phyloP scores from a whole-genome alignment of 2,888 invertebrate genomes.

The Chelonus formosanus region DNA sequence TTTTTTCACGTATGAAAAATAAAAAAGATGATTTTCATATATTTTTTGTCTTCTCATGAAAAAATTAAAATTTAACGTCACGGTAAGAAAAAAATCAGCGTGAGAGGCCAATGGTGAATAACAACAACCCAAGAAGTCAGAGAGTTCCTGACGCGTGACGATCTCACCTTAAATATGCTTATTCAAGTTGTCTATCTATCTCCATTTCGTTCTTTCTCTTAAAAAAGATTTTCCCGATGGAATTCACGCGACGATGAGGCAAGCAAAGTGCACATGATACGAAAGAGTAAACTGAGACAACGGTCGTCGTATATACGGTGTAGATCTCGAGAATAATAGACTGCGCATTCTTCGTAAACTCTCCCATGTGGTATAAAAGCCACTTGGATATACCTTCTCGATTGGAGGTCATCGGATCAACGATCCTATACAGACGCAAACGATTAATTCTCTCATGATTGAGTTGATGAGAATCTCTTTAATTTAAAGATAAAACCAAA shows the following conservation, averaged over 20 bases:
- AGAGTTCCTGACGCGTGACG: conserved; percentile 48
- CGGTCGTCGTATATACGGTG: background rate
- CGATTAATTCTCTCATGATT: conserved; percentile 29
- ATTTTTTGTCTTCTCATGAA: conserved; percentile 20
- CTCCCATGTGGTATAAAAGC: conserved; percentile 23
- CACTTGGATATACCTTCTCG: conserved; percentile 25
- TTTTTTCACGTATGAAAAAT: conserved; percentile 5
- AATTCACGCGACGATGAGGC: background rate
- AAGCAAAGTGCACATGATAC: conserved; percentile 4
- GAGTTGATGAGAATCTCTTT: conserved; percentile 24
- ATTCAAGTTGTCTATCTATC: conserved; percentile 29
- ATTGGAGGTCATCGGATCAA: conserved; percentile 56
- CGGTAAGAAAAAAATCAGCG: conserved; percentile 43
- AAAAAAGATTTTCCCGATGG: conserved; percentile 3
- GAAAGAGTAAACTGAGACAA: conserved; percentile 9
- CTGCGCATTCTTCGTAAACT: conserved; percentile 18
- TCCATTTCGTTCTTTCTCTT: conserved; percentile 17
- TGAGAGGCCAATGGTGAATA: conserved; percentile 42
- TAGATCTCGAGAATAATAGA: conserved; percentile 26
- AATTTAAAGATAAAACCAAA: conserved; percentile 2
- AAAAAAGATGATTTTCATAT: no score
- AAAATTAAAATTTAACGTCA: conserved; percentile 6
- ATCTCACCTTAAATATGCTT: conserved; percentile 37
- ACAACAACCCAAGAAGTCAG: conserved; percentile 39
- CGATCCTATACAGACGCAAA: conserved; percentile 49